Conservation (phyloP, 2,113 vertebrate genomes). For the Clupea harengus region DNA sequence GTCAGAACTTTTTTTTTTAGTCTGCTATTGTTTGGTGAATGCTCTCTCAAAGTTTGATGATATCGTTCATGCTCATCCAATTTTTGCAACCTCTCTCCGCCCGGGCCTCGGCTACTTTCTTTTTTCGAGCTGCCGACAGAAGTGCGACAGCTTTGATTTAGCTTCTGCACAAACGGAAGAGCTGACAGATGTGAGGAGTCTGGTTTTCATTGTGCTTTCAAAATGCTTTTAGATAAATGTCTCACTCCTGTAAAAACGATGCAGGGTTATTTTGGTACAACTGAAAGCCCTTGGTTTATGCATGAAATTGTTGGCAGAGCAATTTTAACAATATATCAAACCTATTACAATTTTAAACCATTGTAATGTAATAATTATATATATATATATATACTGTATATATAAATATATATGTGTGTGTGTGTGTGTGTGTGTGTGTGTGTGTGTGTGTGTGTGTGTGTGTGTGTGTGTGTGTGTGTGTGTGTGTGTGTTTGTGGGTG, state of each 20-base stretch:
- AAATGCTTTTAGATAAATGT: not conserved
- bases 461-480: too few species aligned
- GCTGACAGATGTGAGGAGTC: constrained; percentile 4
- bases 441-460: too few species aligned
- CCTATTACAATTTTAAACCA: not conserved
- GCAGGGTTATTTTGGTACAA: not conserved
- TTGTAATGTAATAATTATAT: too few species aligned
- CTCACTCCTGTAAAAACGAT: not conserved
- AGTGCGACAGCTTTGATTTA: constrained; percentile 38
- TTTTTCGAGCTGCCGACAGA: constrained; percentile 24
- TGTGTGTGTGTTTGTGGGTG: too few species aligned
- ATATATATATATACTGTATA: too few species aligned
- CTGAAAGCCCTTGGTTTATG: not conserved
- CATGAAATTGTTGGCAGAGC: not conserved
- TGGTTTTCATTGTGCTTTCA: not conserved
- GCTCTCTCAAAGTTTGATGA: constrained; percentile 26
- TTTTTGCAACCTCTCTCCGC: not conserved
- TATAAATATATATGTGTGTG: too few species aligned
- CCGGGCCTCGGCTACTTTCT: not conserved
- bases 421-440: too few species aligned
- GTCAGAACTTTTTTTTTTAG: not conserved
- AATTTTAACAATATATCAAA: not conserved
- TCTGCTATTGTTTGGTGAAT: constrained; percentile 2
- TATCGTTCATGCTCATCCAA: constrained; percentile 31
- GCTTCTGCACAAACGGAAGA: constrained; percentile 24